A percentile compares a stretch with the other conserved stretches of the same genome.
Conservation (phyloP, 2,888 invertebrate species). For the Strigamia maritima region DNA sequence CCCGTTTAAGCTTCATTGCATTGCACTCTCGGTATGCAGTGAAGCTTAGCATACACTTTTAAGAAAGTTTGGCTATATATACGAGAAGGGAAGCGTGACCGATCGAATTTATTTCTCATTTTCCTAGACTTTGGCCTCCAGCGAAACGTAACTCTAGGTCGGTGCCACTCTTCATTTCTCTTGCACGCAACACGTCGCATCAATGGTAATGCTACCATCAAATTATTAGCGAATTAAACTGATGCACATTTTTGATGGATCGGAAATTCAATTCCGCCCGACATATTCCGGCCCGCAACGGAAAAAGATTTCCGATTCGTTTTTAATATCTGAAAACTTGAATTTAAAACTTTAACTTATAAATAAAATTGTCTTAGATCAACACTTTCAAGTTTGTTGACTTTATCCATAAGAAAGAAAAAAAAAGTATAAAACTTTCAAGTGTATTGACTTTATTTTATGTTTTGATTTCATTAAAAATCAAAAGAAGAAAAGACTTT, state of each 20-base stretch:
- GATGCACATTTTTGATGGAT: background rate
- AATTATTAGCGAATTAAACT: conserved; percentile 26
- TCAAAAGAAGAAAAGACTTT: too few relatives aligned
- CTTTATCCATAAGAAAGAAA: too few relatives aligned
- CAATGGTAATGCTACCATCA: background rate
- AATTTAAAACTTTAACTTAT: too few relatives aligned
- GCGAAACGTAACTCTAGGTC: conserved; percentile 14
- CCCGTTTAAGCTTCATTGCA: conserved; percentile 26
- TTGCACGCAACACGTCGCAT: background rate
- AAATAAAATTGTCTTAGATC: too few relatives aligned
- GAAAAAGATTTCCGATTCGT: background rate
- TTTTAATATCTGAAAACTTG: background rate
- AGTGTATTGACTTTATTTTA: too few relatives aligned
- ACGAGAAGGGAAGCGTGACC: conserved; percentile 17
- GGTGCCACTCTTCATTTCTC: conserved; percentile 26
- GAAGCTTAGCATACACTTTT: conserved; percentile 19
- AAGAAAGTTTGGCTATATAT: conserved; percentile 8
- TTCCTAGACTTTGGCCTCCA: conserved; percentile 28
- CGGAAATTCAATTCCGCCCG: background rate
- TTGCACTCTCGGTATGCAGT: conserved; percentile 25
- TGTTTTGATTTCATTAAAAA: too few relatives aligned
- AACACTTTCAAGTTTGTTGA: too few relatives aligned
- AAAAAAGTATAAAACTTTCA: too few relatives aligned
- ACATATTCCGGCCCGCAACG: background rate
- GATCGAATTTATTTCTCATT: conserved; percentile 34